Conservation (phyloP, 2,113 vertebrate genomes). For the Brachypteracias leptosomus region DNA sequence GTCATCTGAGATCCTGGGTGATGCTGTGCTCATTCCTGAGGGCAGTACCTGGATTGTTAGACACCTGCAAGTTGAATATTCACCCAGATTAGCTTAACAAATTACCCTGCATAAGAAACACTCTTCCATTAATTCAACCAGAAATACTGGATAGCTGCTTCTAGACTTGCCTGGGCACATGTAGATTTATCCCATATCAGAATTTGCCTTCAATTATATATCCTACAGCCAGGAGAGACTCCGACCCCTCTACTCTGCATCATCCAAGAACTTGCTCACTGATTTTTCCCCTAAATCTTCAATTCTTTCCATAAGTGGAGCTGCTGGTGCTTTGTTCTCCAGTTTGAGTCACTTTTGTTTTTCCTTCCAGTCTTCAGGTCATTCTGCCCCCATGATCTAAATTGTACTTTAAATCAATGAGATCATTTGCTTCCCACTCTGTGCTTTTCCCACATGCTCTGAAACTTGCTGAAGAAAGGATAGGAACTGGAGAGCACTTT, state of each 20-base stretch:
- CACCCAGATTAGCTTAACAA: background rate
- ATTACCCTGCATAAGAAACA: background rate
- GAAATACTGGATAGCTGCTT: background rate
- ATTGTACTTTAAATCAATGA: background rate
- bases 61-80: background rate
- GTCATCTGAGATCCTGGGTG: background rate
- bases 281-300: background rate
- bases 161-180: background rate
- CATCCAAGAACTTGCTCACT: background rate
- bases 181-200: background rate
- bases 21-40: background rate
- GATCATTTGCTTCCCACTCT: background rate
- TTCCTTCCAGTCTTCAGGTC: background rate
- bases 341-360: background rate
- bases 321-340: background rate
- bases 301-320: background rate
- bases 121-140: background rate
- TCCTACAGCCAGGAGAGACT: background rate
- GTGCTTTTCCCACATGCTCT: background rate
- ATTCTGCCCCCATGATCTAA: background rate
- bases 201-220: background rate
- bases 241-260: background rate
- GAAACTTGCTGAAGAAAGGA: background rate
- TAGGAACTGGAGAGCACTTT: background rate
- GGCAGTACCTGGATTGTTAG: background rate